Percentiles rank a stretch among this genome's conserved stretches.
Evolutionary conservation across 2,888 invertebrate species (phyloP).

Genomic region (Heliconius ismenius): DNA sequence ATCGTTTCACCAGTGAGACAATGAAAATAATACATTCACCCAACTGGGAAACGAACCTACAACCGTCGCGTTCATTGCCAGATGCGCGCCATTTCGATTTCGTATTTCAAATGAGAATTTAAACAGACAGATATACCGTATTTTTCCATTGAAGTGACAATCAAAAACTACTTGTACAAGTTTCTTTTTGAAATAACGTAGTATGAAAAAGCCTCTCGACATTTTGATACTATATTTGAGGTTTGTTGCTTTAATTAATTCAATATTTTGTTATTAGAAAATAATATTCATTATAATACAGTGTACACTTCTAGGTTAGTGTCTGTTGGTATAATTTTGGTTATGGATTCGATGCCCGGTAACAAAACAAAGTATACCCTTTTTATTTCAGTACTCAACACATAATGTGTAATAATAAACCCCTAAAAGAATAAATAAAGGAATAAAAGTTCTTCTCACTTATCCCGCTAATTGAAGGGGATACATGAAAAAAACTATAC

Average conservation of each 20-base stretch:
- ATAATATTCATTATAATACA: not conserved
- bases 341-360: not conserved
- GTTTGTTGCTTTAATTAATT: slow-evolving; percentile 2
- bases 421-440: no score
- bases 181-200: slow-evolving; percentile 1
- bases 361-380: no score
- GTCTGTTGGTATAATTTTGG: not conserved
- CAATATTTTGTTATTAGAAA: not conserved
- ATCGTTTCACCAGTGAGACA: not conserved
- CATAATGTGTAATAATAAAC: no score
- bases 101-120: not conserved
- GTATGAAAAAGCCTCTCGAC: not conserved
- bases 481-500: no score
- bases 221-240: not conserved
- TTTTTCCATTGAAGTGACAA: not conserved
- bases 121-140: not conserved
- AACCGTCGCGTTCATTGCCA: not conserved
- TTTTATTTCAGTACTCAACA: no score
- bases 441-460: not conserved
- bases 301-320: not conserved
- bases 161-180: slow-evolving; percentile 10
- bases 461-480: no score
- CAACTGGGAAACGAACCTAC: not conserved
- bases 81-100: not conserved
- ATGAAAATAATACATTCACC: no score